These are phyloP conservation scores for Caerostris extrusa DNA, from an alignment of 1,140 invertebrate genomes.

Conservation along the genomic window DNA sequence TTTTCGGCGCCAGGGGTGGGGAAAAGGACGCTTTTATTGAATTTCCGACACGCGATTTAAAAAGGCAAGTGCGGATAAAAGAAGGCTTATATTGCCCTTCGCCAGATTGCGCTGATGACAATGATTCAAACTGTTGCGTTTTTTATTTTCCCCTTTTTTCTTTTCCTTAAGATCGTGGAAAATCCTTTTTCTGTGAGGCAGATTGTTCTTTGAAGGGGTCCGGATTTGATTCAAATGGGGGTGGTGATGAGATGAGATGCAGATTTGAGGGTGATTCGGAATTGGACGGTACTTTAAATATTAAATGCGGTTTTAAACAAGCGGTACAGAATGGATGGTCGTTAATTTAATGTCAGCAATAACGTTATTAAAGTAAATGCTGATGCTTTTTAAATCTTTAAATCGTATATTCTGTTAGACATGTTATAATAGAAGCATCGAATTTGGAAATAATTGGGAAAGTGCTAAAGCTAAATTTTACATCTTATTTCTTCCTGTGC, in stretches of 20 bases:
- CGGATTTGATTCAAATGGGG: not conserved
- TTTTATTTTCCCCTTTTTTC: not conserved
- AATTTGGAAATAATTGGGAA: no score
- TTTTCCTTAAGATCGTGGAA: not conserved
- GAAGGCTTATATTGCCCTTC: not conserved
- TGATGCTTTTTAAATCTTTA: no score
- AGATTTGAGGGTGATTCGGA: not conserved
- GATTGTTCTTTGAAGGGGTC: not conserved
- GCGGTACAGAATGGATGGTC: no score
- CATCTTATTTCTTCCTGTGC: no score
- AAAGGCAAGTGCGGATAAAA: not conserved
- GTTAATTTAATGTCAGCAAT: no score
- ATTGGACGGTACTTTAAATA: no score
- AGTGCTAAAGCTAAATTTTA: no score
- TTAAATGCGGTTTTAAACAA: no score
- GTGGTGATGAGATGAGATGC: not conserved
- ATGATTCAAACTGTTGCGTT: not conserved
- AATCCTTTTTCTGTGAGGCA: not conserved
- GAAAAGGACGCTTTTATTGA: slow-evolving; percentile 45
- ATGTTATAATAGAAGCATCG: not conserved
- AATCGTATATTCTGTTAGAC: not conserved
- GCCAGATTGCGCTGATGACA: slow-evolving; percentile 14
- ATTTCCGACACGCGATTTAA: slow-evolving; percentile 52
- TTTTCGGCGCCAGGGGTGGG: slow-evolving; percentile 33
- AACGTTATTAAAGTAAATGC: no score